Conservation (phyloP, 64 coral and sea anemone species). For the Astreopora myriophthalma region DNA sequence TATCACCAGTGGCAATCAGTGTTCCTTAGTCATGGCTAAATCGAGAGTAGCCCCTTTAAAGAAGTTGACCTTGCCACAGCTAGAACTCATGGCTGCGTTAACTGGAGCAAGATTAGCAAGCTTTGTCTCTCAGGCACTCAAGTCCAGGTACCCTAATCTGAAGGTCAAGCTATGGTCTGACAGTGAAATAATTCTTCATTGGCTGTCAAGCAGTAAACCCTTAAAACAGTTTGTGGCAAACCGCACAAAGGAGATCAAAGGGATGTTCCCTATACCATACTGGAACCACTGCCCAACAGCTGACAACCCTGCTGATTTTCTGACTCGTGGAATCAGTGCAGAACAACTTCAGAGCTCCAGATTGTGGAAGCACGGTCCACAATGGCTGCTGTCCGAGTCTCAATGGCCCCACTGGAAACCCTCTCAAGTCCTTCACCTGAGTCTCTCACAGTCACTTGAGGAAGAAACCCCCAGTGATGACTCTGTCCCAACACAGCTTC, state of each 20-base stretch:
- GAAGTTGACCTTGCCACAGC: constrained; percentile 66
- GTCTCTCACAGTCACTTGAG: constrained; percentile 7
- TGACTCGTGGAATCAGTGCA: constrained; percentile 8
- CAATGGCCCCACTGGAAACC: constrained; percentile 26
- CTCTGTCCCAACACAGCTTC: background rate
- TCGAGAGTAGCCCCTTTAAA: constrained; percentile 58
- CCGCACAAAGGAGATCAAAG: constrained; percentile 50
- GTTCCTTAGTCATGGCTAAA: constrained; percentile 72
- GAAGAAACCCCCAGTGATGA: background rate
- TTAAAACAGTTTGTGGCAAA: constrained; percentile 77
- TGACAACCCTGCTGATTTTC: constrained; percentile 56
- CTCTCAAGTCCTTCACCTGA: constrained; percentile 9
- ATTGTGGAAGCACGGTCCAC: constrained; percentile 35
- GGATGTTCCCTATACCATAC: background rate
- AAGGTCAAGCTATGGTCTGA: constrained; percentile 69
- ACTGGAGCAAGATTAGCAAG: constrained; percentile 42
- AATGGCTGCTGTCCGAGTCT: background rate
- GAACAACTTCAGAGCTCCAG: background rate
- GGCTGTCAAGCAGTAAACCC: constrained; percentile 58
- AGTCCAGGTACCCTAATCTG: background rate
- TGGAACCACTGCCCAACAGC: constrained; percentile 59
- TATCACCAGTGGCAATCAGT: constrained; percentile 11
- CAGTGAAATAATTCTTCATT: constrained; percentile 72
- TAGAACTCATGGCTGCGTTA: constrained; percentile 70
- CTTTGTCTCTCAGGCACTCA: constrained; percentile 28